Conservation (phyloP, 2,113 vertebrate genomes). For the Anhinga rufa region DNA sequence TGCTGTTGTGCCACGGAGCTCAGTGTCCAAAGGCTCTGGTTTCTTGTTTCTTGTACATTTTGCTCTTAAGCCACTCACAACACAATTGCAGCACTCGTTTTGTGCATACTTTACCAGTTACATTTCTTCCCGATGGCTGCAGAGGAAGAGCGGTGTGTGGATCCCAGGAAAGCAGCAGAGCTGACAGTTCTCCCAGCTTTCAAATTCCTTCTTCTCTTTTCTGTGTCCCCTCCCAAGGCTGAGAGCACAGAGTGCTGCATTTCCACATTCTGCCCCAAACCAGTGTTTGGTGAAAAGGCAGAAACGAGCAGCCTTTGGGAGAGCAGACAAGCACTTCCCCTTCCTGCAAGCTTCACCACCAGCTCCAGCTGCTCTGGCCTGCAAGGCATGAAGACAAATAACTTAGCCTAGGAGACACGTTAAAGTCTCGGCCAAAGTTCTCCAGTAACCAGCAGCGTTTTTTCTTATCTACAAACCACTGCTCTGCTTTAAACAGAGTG, state of each 20-base stretch:
- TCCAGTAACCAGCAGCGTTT: not conserved
- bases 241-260: not conserved
- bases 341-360: not conserved
- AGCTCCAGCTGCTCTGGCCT: not conserved
- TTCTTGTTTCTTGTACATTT: not conserved
- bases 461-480: not conserved
- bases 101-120: not conserved
- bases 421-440: not conserved
- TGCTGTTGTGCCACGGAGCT: rapidly evolving
- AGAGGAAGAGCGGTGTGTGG: not conserved
- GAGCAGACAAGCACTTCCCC: not conserved
- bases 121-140: not conserved
- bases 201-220: not conserved
- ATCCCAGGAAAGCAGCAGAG: not conserved
- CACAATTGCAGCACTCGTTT: not conserved
- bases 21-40: not conserved
- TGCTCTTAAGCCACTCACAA: not conserved
- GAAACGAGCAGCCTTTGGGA: not conserved
- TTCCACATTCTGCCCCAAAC: not conserved
- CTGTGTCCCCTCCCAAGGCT: not conserved
- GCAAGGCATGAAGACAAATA: not conserved
- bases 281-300: not conserved
- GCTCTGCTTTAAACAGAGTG: not conserved
- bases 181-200: not conserved
- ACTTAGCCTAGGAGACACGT: not conserved